These are phyloP conservation scores for Chionis minor DNA, from an alignment of 2,113 vertebrate genomes.

Conservation along the genomic window DNA sequence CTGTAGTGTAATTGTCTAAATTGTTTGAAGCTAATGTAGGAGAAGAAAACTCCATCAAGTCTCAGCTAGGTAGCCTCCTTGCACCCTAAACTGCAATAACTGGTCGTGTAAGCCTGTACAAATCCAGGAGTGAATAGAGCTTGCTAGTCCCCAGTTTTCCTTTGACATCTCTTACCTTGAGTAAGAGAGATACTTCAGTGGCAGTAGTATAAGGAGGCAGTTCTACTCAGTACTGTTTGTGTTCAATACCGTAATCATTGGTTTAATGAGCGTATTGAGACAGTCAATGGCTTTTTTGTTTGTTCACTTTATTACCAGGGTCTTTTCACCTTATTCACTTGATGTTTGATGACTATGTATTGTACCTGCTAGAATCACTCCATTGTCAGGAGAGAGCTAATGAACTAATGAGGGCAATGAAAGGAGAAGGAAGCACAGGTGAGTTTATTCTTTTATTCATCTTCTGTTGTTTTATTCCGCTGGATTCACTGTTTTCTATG, in stretches of 20 bases:
- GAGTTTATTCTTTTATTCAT: conserved; percentile 25
- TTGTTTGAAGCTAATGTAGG: neutral
- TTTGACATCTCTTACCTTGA: neutral
- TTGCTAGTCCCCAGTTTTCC: neutral
- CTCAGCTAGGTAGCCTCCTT: neutral
- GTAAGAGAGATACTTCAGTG: neutral
- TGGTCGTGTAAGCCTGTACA: neutral
- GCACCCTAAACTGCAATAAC: neutral
- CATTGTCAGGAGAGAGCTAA: conserved; percentile 97
- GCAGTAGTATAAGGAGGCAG: neutral
- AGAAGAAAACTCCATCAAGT: neutral
- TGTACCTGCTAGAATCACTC: conserved; percentile 95
- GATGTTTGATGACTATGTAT: conserved; percentile 99
- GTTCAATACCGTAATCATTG: neutral
- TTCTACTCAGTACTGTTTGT: neutral
- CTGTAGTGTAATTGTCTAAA: neutral
- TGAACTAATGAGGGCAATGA: conserved; percentile 97
- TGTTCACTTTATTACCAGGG: conserved; percentile 74
- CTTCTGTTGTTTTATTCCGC: neutral
- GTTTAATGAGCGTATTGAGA: conserved; percentile 17
- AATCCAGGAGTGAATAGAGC: neutral
- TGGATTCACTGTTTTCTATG: neutral
- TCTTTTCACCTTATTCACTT: conserved; percentile 98
- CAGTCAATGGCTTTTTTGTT: conserved; percentile 35
- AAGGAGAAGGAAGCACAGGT: conserved; percentile 89